Conservation (phyloP, 2,888 invertebrate species). For the Nomada hirtipes region DNA sequence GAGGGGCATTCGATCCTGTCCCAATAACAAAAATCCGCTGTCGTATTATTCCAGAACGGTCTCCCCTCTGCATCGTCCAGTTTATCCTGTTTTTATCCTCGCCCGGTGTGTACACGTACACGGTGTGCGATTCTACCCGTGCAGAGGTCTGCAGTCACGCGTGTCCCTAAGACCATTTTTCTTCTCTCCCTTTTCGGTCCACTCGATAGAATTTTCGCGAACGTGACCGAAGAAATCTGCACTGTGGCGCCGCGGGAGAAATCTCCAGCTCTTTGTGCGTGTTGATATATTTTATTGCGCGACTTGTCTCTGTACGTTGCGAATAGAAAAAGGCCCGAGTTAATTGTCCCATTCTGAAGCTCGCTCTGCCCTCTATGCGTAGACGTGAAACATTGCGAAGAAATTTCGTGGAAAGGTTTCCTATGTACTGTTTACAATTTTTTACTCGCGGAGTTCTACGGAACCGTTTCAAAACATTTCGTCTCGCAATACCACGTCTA, state of each 20-base stretch:
- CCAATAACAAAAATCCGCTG: conserved; percentile 48
- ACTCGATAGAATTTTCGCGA: conserved; percentile 4
- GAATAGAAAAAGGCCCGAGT: too few relatives aligned
- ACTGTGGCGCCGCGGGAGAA: conserved; percentile 5
- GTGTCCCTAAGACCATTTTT: background rate
- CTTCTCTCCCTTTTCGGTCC: background rate
- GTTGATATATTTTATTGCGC: too few relatives aligned
- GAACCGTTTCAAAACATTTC: too few relatives aligned
- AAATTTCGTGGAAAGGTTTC: conserved; percentile 4
- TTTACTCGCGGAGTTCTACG: background rate
- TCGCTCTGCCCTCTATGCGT: too few relatives aligned
- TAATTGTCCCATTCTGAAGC: too few relatives aligned
- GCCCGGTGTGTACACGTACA: background rate
- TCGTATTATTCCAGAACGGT: conserved; percentile 39
- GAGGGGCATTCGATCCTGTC: background rate
- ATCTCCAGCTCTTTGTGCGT: background rate
- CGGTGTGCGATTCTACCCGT: background rate
- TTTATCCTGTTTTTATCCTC: conserved; percentile 37
- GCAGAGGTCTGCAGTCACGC: background rate
- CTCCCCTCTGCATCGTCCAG: conserved; percentile 34
- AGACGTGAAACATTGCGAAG: background rate
- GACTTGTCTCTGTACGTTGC: too few relatives aligned
- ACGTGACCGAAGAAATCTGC: background rate
- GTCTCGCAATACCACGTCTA: too few relatives aligned
- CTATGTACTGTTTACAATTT: conserved; percentile 1